Evolutionary conservation across 2,113 vertebrate species (phyloP).

Genomic region (Scomber japonicus): DNA sequence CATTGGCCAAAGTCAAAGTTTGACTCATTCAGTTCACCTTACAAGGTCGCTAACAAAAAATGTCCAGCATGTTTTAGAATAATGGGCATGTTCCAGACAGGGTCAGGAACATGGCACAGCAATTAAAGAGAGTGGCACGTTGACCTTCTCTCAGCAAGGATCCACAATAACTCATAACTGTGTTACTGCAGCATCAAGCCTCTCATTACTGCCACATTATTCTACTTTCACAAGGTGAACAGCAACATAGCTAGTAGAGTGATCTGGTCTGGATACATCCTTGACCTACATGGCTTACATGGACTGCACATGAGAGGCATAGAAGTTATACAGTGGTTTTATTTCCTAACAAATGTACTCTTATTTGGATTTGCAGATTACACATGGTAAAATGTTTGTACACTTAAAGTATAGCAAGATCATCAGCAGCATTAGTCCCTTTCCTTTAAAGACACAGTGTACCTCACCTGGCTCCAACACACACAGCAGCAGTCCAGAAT

Average conservation of each 20-base stretch:
- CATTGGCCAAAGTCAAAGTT: background rate
- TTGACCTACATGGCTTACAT: background rate
- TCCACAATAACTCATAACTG: background rate
- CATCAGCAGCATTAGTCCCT: background rate
- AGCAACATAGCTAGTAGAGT: background rate
- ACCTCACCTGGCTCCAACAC: background rate
- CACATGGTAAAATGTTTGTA: too few species aligned
- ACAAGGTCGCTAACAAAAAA: background rate
- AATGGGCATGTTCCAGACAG: background rate
- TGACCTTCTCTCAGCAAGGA: background rate
- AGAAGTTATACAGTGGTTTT: background rate
- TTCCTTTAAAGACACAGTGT: too few species aligned
- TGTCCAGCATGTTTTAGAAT: conserved; percentile 7
- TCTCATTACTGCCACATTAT: too few species aligned
- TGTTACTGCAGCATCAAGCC: background rate
- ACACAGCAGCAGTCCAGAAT: background rate
- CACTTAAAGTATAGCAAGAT: background rate
- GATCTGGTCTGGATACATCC: background rate
- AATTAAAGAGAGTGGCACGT: background rate
- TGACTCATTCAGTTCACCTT: background rate
- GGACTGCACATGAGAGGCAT: background rate
- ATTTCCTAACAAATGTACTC: background rate
- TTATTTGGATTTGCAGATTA: background rate
- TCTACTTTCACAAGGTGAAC: background rate
- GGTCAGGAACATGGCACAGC: background rate